These are phyloP conservation scores for Strix uralensis DNA, from an alignment of 2,113 vertebrate genomes.

Conservation along the genomic window DNA sequence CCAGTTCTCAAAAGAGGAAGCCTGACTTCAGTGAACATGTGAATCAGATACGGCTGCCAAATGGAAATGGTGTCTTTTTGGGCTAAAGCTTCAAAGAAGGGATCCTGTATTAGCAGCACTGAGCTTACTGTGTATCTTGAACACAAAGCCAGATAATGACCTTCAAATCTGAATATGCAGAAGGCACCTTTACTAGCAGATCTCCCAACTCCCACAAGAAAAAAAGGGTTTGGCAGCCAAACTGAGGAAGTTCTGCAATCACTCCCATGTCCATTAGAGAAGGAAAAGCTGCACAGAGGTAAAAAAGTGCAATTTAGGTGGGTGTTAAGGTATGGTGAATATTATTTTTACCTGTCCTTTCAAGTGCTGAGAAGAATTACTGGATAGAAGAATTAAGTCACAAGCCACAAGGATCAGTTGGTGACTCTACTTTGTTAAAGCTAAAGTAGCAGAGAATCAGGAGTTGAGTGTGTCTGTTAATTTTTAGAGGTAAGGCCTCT, in stretches of 20 bases:
- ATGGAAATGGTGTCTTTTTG: slow-evolving; percentile 7
- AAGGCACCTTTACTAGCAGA: neutral
- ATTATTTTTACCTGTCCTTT: neutral
- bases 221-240: neutral
- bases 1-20: slow-evolving; percentile 57
- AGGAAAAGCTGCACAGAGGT: neutral
- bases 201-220: neutral
- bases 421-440: neutral
- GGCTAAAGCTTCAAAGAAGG: neutral
- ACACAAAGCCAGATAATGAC: neutral
- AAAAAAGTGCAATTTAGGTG: neutral
- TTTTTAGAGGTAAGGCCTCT: neutral
- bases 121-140: neutral
- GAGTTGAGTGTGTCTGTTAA: neutral
- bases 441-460: neutral
- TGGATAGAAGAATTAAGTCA: neutral
- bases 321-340: neutral
- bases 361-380: neutral
- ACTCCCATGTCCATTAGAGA: neutral
- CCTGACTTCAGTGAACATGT: slow-evolving; percentile 7
- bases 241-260: neutral
- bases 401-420: neutral
- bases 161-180: slow-evolving; percentile 3
- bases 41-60: slow-evolving; percentile 24
- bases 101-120: neutral